phyloP scores from a whole-genome alignment of 2,113 vertebrate species.

The Trematomus loennbergii region DNA sequence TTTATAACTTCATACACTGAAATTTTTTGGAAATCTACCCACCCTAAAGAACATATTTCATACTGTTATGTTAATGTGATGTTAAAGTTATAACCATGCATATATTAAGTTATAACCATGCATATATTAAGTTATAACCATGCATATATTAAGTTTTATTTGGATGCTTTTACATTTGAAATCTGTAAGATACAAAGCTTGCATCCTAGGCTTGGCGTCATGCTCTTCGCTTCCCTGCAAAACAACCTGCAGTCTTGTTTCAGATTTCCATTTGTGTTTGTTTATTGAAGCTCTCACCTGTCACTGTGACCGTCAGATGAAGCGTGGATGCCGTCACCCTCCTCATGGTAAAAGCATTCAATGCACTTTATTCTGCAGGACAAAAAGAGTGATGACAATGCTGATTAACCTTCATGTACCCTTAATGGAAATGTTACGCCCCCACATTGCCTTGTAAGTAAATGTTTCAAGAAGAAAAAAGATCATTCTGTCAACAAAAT shows the following conservation, averaged over 20 bases:
- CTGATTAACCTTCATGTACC: background rate
- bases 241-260: background rate
- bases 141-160: background rate
- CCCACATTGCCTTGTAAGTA: background rate
- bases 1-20: background rate
- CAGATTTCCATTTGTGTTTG: constrained; percentile 19
- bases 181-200: background rate
- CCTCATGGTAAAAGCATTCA: constrained; percentile 68
- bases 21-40: too few species aligned
- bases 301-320: constrained; percentile 55
- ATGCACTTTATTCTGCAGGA: constrained; percentile 55
- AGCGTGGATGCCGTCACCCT: constrained; percentile 40
- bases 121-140: background rate
- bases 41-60: background rate
- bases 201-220: constrained; percentile 19
- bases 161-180: background rate
- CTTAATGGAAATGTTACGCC: background rate
- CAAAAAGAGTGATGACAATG: background rate
- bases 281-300: constrained; percentile 70
- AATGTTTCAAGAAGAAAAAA: background rate
- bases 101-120: background rate
- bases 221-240: constrained; percentile 13
- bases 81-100: background rate
- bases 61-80: background rate
- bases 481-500: background rate